Evolutionary conservation across 1,140 invertebrate species (phyloP).

Genomic region (Microplitis demolitor): DNA sequence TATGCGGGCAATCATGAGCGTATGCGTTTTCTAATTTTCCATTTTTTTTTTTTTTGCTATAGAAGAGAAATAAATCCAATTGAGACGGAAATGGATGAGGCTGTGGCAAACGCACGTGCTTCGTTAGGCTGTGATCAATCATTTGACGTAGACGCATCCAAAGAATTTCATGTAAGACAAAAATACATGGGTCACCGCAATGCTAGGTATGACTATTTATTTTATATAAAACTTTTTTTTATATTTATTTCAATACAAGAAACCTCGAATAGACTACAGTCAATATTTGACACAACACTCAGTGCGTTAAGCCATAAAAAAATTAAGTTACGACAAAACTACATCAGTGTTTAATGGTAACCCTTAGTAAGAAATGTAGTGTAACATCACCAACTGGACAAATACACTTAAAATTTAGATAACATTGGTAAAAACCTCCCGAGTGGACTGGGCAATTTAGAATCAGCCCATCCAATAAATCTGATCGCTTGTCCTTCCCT

Average conservation of each 20-base stretch:
- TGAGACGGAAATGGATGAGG: slow-evolving; percentile 54
- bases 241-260: background rate
- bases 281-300: background rate
- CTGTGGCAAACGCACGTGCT: slow-evolving; percentile 39
- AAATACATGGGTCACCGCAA: slow-evolving; percentile 84
- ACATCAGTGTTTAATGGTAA: background rate
- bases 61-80: slow-evolving; percentile 46
- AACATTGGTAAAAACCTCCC: slow-evolving; percentile 49
- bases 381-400: background rate
- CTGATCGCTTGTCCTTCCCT: slow-evolving; percentile 52
- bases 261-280: background rate
- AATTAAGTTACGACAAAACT: background rate
- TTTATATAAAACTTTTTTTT: background rate
- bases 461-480: slow-evolving; percentile 53
- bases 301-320: background rate
- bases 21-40: too few relatives aligned
- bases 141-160: slow-evolving; percentile 43
- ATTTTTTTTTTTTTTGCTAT: slow-evolving; percentile 19
- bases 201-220: slow-evolving; percentile 65
- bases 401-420: slow-evolving; percentile 10
- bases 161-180: slow-evolving; percentile 66
- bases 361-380: background rate
- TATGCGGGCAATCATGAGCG: too few relatives aligned
- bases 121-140: slow-evolving; percentile 36
- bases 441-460: slow-evolving; percentile 55